These are phyloP conservation scores for Nerophis ophidion DNA, from an alignment of 2,113 vertebrate genomes.

Conservation along the genomic window DNA sequence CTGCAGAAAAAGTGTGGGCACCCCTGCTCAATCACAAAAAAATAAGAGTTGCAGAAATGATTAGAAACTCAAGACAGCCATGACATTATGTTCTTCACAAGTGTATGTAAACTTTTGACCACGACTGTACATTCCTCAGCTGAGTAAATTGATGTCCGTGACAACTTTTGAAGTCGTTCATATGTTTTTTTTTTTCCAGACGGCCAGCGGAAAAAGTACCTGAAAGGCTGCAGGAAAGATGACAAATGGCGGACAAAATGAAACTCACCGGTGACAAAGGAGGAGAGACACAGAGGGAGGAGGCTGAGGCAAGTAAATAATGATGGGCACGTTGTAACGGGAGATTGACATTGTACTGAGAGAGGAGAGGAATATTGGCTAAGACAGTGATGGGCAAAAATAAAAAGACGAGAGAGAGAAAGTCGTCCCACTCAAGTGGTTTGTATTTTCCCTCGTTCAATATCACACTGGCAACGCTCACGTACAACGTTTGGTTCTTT, in stretches of 20 bases:
- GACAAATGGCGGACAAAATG: slow-evolving; percentile 51
- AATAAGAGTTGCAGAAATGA: too few species aligned
- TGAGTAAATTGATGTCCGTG: slow-evolving; percentile 5
- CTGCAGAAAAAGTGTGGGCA: too few species aligned
- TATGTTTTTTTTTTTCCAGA: slow-evolving; percentile 42
- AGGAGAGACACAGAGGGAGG: slow-evolving; percentile 14
- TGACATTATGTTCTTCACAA: too few species aligned
- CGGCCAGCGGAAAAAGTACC: slow-evolving; percentile 15
- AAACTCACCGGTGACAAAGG: slow-evolving; percentile 41
- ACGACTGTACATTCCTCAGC: neutral
- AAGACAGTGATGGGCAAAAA: slow-evolving; percentile 26
- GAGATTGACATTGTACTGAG: slow-evolving; percentile 31
- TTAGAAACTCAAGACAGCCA: too few species aligned
- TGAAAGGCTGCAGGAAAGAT: slow-evolving; percentile 23
- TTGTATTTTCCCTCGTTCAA: slow-evolving; percentile 45
- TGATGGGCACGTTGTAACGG: slow-evolving; percentile 35
- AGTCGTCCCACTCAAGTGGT: slow-evolving; percentile 38
- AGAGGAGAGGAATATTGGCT: slow-evolving; percentile 25
- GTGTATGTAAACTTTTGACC: too few species aligned
- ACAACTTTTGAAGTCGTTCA: slow-evolving; percentile 33
- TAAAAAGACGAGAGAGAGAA: slow-evolving; percentile 17
- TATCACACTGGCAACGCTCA: slow-evolving; percentile 36
- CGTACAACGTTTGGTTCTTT: slow-evolving; percentile 33
- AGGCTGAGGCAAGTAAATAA: slow-evolving; percentile 38
- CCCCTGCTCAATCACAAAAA: too few species aligned